Conservation (phyloP, 2,797 vertebrate genomes). For the Lates japonicus region DNA sequence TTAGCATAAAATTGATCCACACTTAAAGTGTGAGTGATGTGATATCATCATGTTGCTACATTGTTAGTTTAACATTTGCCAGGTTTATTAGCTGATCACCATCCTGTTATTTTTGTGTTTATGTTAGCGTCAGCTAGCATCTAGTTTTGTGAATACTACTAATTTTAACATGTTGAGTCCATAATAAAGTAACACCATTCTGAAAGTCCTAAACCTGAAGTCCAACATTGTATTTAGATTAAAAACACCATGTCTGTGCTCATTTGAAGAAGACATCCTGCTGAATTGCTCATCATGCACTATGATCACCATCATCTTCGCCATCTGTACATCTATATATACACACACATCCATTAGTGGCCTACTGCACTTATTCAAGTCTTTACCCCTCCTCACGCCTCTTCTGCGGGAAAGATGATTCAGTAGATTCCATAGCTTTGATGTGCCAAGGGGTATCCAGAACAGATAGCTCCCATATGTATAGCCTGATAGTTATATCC, state of each 20-base stretch:
- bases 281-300: constrained; percentile 5
- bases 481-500: constrained; percentile 58
- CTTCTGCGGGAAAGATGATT: constrained; percentile 51
- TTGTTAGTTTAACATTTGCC: background rate
- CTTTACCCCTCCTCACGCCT: constrained; percentile 3
- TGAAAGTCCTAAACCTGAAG: background rate
- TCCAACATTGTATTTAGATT: background rate
- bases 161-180: background rate
- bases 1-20: background rate
- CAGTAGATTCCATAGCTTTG: constrained; percentile 67
- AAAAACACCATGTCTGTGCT: background rate
- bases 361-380: constrained; percentile 3
- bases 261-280: constrained; percentile 4
- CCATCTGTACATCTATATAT: background rate
- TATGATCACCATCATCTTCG: constrained; percentile 4
- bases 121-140: background rate
- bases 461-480: constrained; percentile 74
- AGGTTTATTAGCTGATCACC: background rate
- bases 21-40: background rate
- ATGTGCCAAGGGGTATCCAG: constrained; percentile 54
- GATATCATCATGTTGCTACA: background rate
- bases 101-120: background rate
- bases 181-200: background rate
- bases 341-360: constrained; percentile 12
- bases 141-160: background rate